These are phyloP conservation scores for Chrysoperla carnea DNA, from an alignment of 1,140 invertebrate genomes.

Conservation along the genomic window DNA sequence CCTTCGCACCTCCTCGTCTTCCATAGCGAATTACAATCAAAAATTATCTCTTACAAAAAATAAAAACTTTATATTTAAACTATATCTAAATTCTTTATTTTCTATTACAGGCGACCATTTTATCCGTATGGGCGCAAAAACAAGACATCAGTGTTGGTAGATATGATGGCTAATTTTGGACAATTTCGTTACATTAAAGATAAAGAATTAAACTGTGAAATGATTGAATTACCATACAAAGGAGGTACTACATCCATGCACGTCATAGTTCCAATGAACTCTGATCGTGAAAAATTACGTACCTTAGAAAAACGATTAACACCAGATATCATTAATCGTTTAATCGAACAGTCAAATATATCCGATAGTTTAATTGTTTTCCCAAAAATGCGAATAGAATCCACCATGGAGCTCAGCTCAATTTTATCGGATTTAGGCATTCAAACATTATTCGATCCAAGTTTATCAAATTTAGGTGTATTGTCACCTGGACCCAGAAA, in stretches of 20 bases:
- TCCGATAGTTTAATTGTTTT: constrained; percentile 34
- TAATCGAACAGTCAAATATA: constrained; percentile 28
- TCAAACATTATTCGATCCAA: constrained; percentile 35
- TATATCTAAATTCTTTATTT: too few relatives aligned
- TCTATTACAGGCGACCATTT: constrained; percentile 25
- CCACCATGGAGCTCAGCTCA: constrained; percentile 28
- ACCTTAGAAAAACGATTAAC: constrained; percentile 30
- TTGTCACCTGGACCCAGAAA: constrained; percentile 25
- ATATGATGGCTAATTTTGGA: constrained; percentile 45
- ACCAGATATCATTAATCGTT: constrained; percentile 25
- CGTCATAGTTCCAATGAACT: constrained; percentile 40
- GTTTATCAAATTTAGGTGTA: constrained; percentile 34
- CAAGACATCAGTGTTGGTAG: constrained; percentile 25
- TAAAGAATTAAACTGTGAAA: constrained; percentile 30
- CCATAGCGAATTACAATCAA: too few relatives aligned
- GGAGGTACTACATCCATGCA: constrained; percentile 46
- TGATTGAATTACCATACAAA: constrained; percentile 55
- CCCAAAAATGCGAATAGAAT: constrained; percentile 48
- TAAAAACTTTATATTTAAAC: too few relatives aligned
- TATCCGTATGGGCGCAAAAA: constrained; percentile 25
- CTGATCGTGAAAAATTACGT: constrained; percentile 23
- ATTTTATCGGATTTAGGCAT: constrained; percentile 35
- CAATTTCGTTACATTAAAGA: constrained; percentile 36
- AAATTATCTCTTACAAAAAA: too few relatives aligned
- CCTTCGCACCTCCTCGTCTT: too few relatives aligned